Evolutionary conservation across 2,888 invertebrate species (phyloP).

Genomic region (Drosophila histrio): DNA sequence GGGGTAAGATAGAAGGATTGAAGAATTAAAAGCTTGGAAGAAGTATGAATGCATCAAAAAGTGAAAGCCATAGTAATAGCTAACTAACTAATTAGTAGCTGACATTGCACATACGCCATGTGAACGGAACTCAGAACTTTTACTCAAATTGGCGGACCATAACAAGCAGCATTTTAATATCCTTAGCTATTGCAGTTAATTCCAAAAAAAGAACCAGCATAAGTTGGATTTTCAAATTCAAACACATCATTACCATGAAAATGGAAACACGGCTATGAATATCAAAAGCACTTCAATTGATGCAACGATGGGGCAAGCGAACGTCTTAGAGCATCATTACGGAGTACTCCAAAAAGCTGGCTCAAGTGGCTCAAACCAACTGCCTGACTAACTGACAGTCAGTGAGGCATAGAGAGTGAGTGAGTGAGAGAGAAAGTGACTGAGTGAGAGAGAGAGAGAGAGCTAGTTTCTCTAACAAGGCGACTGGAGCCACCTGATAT

Average conservation of each 20-base stretch:
- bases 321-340: slow-evolving; percentile 62
- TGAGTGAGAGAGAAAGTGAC: not conserved
- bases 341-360: slow-evolving; percentile 47
- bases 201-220: slow-evolving; percentile 17
- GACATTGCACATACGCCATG: slow-evolving; percentile 30
- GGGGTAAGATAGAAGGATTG: slow-evolving; percentile 4
- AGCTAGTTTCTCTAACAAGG: slow-evolving; percentile 3
- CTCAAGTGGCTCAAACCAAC: slow-evolving; percentile 57
- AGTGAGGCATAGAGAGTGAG: not conserved
- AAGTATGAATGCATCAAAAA: not conserved
- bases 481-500: slow-evolving; percentile 33
- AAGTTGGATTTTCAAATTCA: slow-evolving; percentile 23
- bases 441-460: not conserved
- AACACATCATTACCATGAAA: slow-evolving; percentile 71
- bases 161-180: not conserved
- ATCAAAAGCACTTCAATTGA: slow-evolving; percentile 49
- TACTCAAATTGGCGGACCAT: not conserved
- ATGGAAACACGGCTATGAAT: slow-evolving; percentile 45
- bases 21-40: not conserved
- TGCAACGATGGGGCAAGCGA: slow-evolving; percentile 16
- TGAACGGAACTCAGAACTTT: not conserved
- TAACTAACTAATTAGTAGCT: slow-evolving; percentile 50
- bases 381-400: slow-evolving; percentile 2
- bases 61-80: slow-evolving; percentile 25
- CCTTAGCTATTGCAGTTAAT: slow-evolving; percentile 10